Evolutionary conservation across 2,888 invertebrate genomes (phyloP), one percentile per base, ranked within the genome.

Genomic region (Seira sanloemensis): DNA sequence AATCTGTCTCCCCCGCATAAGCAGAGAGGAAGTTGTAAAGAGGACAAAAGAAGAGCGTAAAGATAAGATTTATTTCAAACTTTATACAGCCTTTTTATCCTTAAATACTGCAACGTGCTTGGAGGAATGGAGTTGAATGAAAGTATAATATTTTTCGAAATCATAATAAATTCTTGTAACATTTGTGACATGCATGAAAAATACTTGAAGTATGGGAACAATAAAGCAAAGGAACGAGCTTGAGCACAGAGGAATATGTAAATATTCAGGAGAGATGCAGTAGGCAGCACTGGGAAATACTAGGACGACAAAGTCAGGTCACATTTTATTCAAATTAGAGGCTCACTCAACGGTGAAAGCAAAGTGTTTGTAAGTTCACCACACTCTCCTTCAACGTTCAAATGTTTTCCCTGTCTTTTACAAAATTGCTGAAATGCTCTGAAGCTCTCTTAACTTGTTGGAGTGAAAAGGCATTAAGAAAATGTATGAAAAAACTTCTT

Each of bases 241-340:
- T 7, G 21, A 69, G 18, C 16, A 78, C 5, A 54, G 5, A 5
- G 50, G 12, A 37, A 37, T 12, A 7, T 37, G 12, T 46, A 79
- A 73, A 24, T 26, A 75, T n/a, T n/a, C n/a, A n/a, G n/a, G n/a
- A n/a, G n/a, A n/a, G n/a, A n/a, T n/a, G n/a, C n/a, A n/a, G n/a
- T n/a, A n/a, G n/a, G n/a, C n/a, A n/a, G n/a, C n/a, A n/a, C n/a
- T n/a, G n/a, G n/a, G n/a, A n/a, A n/a, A n/a, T n/a, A n/a, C n/a
- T 26, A 76, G 67, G 65, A 67, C 27, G 46, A 67, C 50, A 66
- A 2, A 74, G 68, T 67, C 79, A 79, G 67, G 79, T 79, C 79
- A 79, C 79, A 79, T 79, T 74, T 79, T 79, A 79, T 79, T 79
- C 80, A 80, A 74, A 80, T 80, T 80, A 74, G 74, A 62, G 68